A percentile compares a stretch with the other conserved stretches of the same genome.
phyloP scores from a whole-genome alignment of 1,140 invertebrate genomes.

The Drosophila setifemur region DNA sequence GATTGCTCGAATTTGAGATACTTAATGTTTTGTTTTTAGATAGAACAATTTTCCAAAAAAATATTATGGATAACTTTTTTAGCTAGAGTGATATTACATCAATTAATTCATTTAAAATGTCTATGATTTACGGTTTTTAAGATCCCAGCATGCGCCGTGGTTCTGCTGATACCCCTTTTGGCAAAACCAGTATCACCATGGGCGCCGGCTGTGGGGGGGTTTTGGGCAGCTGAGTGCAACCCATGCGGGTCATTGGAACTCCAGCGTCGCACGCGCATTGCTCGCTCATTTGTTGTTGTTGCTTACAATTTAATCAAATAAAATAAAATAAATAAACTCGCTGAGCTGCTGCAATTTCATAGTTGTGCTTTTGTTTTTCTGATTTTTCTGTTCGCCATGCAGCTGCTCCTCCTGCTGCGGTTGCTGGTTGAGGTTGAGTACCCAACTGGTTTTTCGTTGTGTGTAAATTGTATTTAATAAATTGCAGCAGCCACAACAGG shows the following conservation, averaged over 20 bases:
- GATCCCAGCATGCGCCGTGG: background rate
- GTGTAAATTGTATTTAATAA: constrained; percentile 72
- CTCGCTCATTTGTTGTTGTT: constrained; percentile 37
- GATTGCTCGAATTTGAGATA: constrained; percentile 8
- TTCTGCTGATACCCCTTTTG: constrained; percentile 1
- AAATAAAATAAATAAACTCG: constrained; percentile 66
- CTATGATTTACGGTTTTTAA: no score
- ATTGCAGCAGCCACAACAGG: constrained; percentile 37
- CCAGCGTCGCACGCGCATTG: constrained; percentile 74
- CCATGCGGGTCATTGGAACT: constrained; percentile 78
- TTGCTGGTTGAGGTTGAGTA: constrained; percentile 7
- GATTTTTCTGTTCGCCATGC: constrained; percentile 8
- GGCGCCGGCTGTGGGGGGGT: background rate
- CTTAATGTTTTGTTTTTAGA: background rate
- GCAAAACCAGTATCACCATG: constrained; percentile 34
- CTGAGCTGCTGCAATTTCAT: constrained; percentile 37
- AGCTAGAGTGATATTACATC: no score
- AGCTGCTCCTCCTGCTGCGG: constrained; percentile 14
- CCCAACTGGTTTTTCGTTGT: constrained; percentile 61
- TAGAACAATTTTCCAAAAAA: background rate
- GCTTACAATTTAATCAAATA: constrained; percentile 71
- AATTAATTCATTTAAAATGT: no score
- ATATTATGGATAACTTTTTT: no score
- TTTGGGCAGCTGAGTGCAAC: constrained; percentile 2
- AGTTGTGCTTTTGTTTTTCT: constrained; percentile 35